Base-by-base conservation (phyloP, 2,888 invertebrate genomes). In the Leucophenga montana region DNA sequence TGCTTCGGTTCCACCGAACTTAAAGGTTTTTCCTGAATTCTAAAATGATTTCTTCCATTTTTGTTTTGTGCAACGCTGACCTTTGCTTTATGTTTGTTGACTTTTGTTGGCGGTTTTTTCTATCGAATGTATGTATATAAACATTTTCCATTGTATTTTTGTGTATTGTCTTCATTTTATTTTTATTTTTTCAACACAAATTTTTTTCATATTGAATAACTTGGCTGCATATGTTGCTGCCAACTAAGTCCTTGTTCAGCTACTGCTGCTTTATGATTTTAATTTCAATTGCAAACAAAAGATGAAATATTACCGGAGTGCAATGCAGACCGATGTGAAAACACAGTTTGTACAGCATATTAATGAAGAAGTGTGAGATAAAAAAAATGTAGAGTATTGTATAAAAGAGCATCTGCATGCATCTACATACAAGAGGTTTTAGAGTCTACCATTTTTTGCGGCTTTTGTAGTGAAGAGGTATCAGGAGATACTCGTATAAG, bases 111-210 rank as follows among this genome's bases (percentile, higher is more conserved):
- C n/a, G 14, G 11, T 50, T 50, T 74, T 82, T 78, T 75, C n/a
- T n/a, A n/a, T n/a, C n/a, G n/a, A n/a, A n/a, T n/a, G n/a, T 73
- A 76, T 73, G 71, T 76, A 74, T 79, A 67, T 78, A 77, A 73
- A 69, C 66, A 71, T 69, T 71, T 75, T 72, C 76, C 74, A 75
- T 80, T 79, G 72, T 73, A 73, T 74, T 69, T 67, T 70, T 76
- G 75, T 73, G 68, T 59, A 56, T 56, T 56, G 22, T 59, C 59
- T 31, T 71, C 53, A 50, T 33, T 53, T 16, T 22, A 50, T 31
- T 33, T 53, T 16, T 22, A 50, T 31, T 66, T 66, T 66, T 65
- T 65, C 4, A 2, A 27, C 2, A 27, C 27, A 27, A 27, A 27
- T 27, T 53, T 53, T 65, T 48, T 48, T 62, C 22, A 56, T 20